Evolutionary conservation across 1,140 invertebrate genomes (phyloP).

Genomic region (Sminthurinus signatus): DNA sequence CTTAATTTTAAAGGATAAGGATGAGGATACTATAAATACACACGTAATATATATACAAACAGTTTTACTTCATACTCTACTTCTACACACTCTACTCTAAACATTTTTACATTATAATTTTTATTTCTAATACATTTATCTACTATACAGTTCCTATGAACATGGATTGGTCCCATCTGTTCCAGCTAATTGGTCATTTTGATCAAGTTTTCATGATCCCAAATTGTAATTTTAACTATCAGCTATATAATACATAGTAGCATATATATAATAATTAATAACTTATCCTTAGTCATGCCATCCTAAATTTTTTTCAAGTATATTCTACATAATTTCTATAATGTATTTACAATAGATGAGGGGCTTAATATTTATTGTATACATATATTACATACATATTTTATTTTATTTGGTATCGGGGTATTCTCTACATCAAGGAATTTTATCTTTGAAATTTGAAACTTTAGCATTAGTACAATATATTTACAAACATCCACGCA

Average conservation of each 20-base stretch:
- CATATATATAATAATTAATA: neutral
- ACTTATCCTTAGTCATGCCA: neutral
- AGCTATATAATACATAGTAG: neutral
- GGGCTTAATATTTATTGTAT: too few species aligned
- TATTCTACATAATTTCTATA: neutral
- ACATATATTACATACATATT: too few species aligned
- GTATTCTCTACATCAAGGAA: too few species aligned
- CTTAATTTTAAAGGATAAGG: too few species aligned
- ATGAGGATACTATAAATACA: too few species aligned
- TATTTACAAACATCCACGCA: too few species aligned
- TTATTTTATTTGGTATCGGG: too few species aligned
- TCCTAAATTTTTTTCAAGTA: neutral
- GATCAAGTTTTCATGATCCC: neutral
- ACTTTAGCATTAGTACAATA: too few species aligned
- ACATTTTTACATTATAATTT: neutral
- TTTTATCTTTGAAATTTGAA: too few species aligned
- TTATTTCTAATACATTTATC: neutral
- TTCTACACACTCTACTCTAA: neutral
- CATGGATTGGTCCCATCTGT: constrained; percentile 21
- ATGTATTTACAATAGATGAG: neutral
- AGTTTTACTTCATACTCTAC: neutral
- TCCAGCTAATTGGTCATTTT: constrained; percentile 28
- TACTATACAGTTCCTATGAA: too few species aligned
- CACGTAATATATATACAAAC: too few species aligned
- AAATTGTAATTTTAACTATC: neutral